Evolutionary conservation across 2,113 vertebrate species (phyloP).

Genomic region (Suricata suricatta): DNA sequence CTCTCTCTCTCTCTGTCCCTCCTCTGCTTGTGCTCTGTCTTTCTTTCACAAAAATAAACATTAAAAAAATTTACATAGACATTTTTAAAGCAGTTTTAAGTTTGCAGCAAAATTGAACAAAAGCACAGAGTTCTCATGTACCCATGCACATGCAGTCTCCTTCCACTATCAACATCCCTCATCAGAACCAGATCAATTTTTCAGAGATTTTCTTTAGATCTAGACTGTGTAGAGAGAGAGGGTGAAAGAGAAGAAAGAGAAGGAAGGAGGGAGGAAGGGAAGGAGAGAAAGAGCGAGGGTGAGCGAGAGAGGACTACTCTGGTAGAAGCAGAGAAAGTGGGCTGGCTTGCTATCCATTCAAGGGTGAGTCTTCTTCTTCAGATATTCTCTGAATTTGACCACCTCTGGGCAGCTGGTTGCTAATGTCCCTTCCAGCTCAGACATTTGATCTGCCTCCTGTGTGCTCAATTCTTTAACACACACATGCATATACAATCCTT

Average conservation of each 20-base stretch:
- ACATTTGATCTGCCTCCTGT: background rate
- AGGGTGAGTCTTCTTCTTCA: background rate
- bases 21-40: too few relatives aligned
- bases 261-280: too few relatives aligned
- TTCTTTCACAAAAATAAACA: too few relatives aligned
- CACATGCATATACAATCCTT: background rate
- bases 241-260: background rate
- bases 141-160: background rate
- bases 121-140: background rate
- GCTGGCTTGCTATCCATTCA: background rate
- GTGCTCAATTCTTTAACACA: background rate
- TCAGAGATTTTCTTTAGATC: background rate
- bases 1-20: too few relatives aligned
- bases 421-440: background rate
- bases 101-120: background rate
- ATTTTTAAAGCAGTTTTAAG: background rate
- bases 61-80: too few relatives aligned
- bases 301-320: background rate
- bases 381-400: background rate
- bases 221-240: background rate
- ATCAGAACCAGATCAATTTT: background rate
- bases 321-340: accelerated
- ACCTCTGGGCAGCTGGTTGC: background rate
- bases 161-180: too few relatives aligned
- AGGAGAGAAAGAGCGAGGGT: too few relatives aligned